phyloP scores from a whole-genome alignment of 2,113 vertebrate genomes.

The Mobula hypostoma region DNA sequence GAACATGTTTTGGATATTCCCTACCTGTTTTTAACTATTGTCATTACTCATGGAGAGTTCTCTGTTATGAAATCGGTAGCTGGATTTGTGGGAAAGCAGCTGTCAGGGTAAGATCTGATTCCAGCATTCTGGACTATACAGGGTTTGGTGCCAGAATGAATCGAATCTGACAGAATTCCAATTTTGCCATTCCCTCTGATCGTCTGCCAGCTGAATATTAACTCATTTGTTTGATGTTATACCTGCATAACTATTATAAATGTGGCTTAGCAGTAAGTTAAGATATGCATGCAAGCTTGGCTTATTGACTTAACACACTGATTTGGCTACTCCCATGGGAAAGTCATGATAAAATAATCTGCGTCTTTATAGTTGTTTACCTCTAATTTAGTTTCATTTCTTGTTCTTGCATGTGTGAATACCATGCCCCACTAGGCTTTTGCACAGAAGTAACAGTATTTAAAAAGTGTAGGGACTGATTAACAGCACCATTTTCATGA shows the following conservation, averaged over 20 bases:
- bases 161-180: not conserved
- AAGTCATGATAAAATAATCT: not conserved
- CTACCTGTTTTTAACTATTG: not conserved
- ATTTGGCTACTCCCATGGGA: not conserved
- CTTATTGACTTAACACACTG: not conserved
- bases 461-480: no score
- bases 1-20: not conserved
- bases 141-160: not conserved
- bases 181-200: not conserved
- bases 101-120: not conserved
- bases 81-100: not conserved
- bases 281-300: not conserved
- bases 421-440: not conserved
- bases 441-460: no score
- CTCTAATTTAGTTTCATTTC: slow-evolving; percentile 15
- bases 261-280: not conserved
- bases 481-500: not conserved
- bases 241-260: not conserved
- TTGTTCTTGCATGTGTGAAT: not conserved
- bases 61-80: not conserved
- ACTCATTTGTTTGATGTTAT: not conserved
- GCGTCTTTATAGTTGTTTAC: not conserved
- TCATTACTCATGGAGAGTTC: not conserved
- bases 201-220: not conserved
- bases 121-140: not conserved